phyloP scores from a whole-genome alignment of 2,113 vertebrate species.

The Coracopsis vasa region DNA sequence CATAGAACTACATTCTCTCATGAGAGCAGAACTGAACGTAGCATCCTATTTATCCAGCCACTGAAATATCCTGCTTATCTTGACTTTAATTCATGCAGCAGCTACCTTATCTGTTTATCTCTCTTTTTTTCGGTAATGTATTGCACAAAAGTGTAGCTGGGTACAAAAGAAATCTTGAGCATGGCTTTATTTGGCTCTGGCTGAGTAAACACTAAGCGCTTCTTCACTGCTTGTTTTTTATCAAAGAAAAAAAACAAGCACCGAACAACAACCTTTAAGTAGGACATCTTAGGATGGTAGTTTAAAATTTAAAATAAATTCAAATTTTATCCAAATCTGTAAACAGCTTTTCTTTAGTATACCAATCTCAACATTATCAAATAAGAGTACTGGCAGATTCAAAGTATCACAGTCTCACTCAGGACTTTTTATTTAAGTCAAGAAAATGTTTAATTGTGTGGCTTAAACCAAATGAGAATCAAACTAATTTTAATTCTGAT shows the following conservation, averaged over 20 bases:
- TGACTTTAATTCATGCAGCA: not conserved
- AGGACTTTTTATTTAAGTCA: not conserved
- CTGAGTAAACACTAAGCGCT: not conserved
- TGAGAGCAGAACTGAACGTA: not conserved
- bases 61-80: slow-evolving; percentile 2
- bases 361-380: not conserved
- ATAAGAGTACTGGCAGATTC: not conserved
- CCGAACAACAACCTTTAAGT: not conserved
- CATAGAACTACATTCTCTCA: not conserved
- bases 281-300: not conserved
- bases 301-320: not conserved
- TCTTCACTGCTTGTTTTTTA: not conserved
- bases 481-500: not conserved
- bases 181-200: not conserved
- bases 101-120: not conserved
- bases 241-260: not conserved
- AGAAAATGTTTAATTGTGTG: not conserved
- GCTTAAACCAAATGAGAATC: not conserved
- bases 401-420: not conserved
- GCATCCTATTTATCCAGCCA: not conserved
- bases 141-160: not conserved
- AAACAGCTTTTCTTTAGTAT: not conserved
- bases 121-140: not conserved
- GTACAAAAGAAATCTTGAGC: not conserved
- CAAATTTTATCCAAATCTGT: not conserved